Evolutionary conservation across 2,888 invertebrate species (phyloP).

Genomic region (Agrotis exclamationis): DNA sequence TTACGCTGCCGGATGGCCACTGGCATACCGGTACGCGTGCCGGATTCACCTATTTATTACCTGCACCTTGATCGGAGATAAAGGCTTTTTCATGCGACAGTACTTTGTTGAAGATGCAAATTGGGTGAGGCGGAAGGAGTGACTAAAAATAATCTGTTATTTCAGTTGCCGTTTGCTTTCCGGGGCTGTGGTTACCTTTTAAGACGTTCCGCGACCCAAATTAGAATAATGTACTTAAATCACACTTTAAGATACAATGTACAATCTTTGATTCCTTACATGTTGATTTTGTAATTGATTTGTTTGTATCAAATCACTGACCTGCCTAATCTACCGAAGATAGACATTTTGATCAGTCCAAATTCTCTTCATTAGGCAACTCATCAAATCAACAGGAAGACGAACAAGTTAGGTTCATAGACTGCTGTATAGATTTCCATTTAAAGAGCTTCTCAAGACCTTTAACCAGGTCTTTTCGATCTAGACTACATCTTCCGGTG

Average conservation of each 20-base stretch:
- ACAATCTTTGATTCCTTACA: neutral
- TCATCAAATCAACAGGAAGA: neutral
- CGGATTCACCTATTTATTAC: conserved; percentile 60
- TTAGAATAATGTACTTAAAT: too few species aligned
- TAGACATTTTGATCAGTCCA: neutral
- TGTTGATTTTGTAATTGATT: neutral
- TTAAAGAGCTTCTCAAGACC: neutral
- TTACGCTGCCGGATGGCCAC: conserved; percentile 62
- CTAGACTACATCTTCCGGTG: neutral
- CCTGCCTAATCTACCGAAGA: neutral
- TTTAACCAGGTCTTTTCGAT: neutral
- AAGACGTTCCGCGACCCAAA: too few species aligned
- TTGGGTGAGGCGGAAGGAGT: conserved; percentile 1
- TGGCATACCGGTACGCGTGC: conserved; percentile 58
- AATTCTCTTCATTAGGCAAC: neutral
- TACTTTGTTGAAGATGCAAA: conserved; percentile 15
- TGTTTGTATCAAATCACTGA: neutral
- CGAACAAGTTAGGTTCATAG: too few species aligned
- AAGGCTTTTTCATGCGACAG: conserved; percentile 32
- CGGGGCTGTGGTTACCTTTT: too few species aligned
- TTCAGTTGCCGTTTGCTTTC: too few species aligned
- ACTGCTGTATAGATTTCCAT: neutral
- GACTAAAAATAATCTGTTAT: too few species aligned
- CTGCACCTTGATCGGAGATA: conserved; percentile 44
- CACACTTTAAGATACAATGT: neutral